phyloP scores from a whole-genome alignment of 2,797 vertebrate species.

The Loris lydekkerianus region DNA sequence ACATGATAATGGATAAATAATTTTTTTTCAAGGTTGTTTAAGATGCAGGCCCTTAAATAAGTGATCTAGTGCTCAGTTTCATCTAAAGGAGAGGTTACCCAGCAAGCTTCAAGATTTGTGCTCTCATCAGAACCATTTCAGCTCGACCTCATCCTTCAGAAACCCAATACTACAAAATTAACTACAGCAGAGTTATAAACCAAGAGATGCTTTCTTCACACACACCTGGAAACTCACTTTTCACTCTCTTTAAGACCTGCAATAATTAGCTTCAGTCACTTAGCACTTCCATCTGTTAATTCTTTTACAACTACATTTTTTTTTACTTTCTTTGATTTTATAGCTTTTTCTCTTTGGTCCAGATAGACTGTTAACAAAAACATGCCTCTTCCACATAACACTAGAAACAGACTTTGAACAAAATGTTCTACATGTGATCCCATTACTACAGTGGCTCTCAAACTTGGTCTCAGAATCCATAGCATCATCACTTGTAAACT shows the following conservation, averaged over 20 bases:
- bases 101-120: slow-evolving; percentile 69
- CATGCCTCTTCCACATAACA: background rate
- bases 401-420: slow-evolving; percentile 19
- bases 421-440: background rate
- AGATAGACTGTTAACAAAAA: slow-evolving; percentile 31
- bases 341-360: slow-evolving; percentile 34
- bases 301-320: slow-evolving; percentile 46
- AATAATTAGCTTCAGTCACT: slow-evolving; percentile 17
- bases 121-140: slow-evolving; percentile 72
- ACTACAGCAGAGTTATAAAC: slow-evolving; percentile 32
- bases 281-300: slow-evolving; percentile 22
- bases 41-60: slow-evolving; percentile 81
- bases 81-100: slow-evolving; percentile 76
- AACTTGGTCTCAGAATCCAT: background rate
- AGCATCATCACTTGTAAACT: background rate
- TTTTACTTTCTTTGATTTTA: background rate
- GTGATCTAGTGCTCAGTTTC: slow-evolving; percentile 77
- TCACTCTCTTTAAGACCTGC: slow-evolving; percentile 38
- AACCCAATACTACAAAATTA: slow-evolving; percentile 60
- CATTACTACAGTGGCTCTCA: background rate
- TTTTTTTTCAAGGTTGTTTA: slow-evolving; percentile 85
- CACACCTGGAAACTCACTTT: slow-evolving; percentile 42
- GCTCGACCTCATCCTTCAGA: slow-evolving; percentile 61
- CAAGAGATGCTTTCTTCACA: slow-evolving; percentile 23
- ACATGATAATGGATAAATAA: slow-evolving; percentile 83